Evolutionary conservation across 1,140 invertebrate genomes (phyloP).

Genomic region (Cephus cinctus): DNA sequence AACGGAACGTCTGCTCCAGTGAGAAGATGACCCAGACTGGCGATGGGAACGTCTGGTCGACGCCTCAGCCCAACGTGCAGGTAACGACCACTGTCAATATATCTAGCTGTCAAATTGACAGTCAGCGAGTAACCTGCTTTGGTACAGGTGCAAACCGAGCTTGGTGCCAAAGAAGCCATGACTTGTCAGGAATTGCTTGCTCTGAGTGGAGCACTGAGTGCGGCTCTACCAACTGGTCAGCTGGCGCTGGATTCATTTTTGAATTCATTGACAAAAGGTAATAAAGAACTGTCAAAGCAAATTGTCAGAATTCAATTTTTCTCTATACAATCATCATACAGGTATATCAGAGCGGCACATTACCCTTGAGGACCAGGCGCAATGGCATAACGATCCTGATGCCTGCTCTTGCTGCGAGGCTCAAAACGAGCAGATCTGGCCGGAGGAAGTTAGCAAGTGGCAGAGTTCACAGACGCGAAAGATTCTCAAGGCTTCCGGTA

Average conservation of each 20-base stretch:
- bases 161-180: conserved; percentile 66
- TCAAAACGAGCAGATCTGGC: conserved; percentile 59
- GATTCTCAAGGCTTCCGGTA: conserved; percentile 44
- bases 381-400: conserved; percentile 53
- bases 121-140: conserved; percentile 6
- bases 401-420: conserved; percentile 75
- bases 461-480: conserved; percentile 49
- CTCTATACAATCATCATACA: conserved; percentile 8
- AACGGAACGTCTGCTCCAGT: conserved; percentile 75
- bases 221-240: conserved; percentile 85
- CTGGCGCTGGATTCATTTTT: conserved; percentile 79
- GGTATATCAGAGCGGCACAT: conserved; percentile 44
- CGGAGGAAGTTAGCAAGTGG: conserved; percentile 54
- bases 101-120: conserved; percentile 6
- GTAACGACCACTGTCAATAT: conserved; percentile 22
- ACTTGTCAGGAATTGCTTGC: conserved; percentile 91
- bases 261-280: conserved; percentile 74
- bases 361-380: conserved; percentile 36
- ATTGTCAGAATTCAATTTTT: conserved; percentile 3
- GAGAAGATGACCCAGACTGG: conserved; percentile 88
- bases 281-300: conserved; percentile 43
- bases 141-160: conserved; percentile 51
- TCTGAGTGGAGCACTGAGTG: conserved; percentile 85
- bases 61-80: conserved; percentile 43
- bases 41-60: conserved; percentile 67